Conservation (phyloP, 2,797 vertebrate genomes). For the Uromys caudimaculatus region DNA sequence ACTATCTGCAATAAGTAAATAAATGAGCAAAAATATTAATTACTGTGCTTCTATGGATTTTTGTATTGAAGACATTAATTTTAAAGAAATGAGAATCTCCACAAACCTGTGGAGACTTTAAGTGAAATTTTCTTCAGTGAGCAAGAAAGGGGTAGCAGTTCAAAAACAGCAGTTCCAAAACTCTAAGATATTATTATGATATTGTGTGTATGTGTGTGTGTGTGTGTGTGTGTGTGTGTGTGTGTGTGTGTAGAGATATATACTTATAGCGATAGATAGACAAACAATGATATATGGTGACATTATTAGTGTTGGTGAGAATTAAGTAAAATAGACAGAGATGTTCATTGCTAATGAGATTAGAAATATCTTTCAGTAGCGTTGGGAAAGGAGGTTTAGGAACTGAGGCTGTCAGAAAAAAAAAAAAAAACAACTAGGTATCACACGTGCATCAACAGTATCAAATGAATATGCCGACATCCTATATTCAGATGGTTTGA, state of each 20-base stretch:
- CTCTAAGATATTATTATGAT: not conserved
- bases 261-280: not conserved
- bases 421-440: not conserved
- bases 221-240: not conserved
- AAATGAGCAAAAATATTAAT: not conserved
- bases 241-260: too few relatives aligned
- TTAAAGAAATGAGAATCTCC: not conserved
- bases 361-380: not conserved
- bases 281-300: not conserved
- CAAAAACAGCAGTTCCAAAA: not conserved
- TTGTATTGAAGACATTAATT: not conserved
- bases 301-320: not conserved
- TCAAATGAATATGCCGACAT: not conserved
- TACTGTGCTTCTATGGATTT: not conserved
- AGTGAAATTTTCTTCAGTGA: not conserved
- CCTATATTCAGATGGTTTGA: not conserved
- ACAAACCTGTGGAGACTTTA: not conserved
- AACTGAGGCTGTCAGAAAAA: not conserved
- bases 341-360: not conserved
- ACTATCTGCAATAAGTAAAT: not conserved
- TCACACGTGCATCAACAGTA: not conserved
- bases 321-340: not conserved
- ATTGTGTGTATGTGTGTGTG: not conserved
- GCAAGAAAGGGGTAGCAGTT: not conserved
- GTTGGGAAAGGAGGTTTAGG: not conserved